Base-by-base conservation (phyloP, 2,797 vertebrate species). In the Notolabrus celidotus region DNA sequence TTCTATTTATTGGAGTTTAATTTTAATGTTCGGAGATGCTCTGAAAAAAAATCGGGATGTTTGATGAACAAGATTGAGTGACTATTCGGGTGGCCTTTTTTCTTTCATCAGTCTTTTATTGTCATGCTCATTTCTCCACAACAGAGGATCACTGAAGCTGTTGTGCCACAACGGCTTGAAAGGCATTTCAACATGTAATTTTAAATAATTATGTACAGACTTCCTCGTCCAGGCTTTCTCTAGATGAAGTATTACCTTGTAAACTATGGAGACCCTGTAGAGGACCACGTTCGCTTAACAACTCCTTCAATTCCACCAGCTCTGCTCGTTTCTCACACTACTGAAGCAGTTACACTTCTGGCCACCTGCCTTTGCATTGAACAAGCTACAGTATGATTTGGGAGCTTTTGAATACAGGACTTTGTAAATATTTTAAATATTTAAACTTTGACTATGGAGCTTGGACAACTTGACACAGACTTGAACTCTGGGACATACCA, bases 401-500 rank as follows among this genome's bases (percentile, higher is more conserved):
- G 90, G 91, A 92, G 94, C 94, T 95, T 95, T 94, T 93, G 94
- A 93, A 92, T 94, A 94, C 91, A 90, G 95, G 94, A 97, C 95
- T 92, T 90, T 96, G 95, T 97, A 97, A 92, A 95, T 97, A 98
- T 98, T 95, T 98, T 95, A 96, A 96, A 97, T 97, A 97, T 97
- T 97, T 96, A 96, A 95, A 88, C 83, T 80, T 80, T 80, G 84
- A 84, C 73, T 75, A 78, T 82, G 83, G 79, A 89, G 83, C 88
- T 78, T 77, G 83, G 88, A 88, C 67, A 86, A 67, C 79, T 76
- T 74, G 71, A 88, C 74, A 74, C 82, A 87, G 82, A 91, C 81
- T 79, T 85, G 73, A 80, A 83, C 74, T 87, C 83, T 83, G 88
- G 85, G 87, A 90, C 61, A 58, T 69, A 74, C 68, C 77, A 74